Evolutionary conservation across 2,888 invertebrate species (phyloP), one percentile per base, ranked within the genome.

Genomic region (Ecliptopera silaceata): DNA sequence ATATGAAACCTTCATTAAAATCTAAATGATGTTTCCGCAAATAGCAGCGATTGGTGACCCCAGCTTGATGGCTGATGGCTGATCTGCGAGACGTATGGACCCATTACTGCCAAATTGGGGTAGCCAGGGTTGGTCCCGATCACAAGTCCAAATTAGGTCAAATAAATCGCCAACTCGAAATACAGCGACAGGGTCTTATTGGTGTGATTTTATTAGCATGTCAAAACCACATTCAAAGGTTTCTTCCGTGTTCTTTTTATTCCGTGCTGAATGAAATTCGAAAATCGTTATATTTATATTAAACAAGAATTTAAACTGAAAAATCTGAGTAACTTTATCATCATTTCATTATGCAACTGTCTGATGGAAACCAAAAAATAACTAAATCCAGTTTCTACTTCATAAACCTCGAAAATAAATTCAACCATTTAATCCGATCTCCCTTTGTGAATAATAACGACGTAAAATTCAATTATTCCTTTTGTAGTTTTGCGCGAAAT

Each of bases 381-480:
- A 39, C 18, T 11, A 39, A 39, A 18, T 42, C 12, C 42, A 56
- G n/a, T 52, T 50, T 49, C 46, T 38, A 45, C 48, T 53, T 58
- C 52, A 58, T 58, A 48, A 58, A 39, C 13, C 36, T 34, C 3
- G 20, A 44, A 49, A 55, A 52, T 56, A 50, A 50, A 38, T 42
- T 44, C 49, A 44, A 51, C 54, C 50, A 53, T 57, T 62, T 8
- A 63, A 64, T 62, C 52, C 52, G 55, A 55, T 57, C 48, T 49
- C 45, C 54, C 59, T 64, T 63, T 60, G 61, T 59, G 61, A 63
- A 66, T 65, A 64, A 65, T 59, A 62, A 65, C 58, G 61, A 57
- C 49, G 42, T 36, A 3, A 49, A 63, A 63, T 60, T 61, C 59
- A 66, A 65, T 66, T 66, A 62, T 47, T 55, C 49, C 56, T 62